These are phyloP conservation scores for Gavia stellata DNA, from an alignment of 2,113 vertebrate genomes.

Conservation along the genomic window DNA sequence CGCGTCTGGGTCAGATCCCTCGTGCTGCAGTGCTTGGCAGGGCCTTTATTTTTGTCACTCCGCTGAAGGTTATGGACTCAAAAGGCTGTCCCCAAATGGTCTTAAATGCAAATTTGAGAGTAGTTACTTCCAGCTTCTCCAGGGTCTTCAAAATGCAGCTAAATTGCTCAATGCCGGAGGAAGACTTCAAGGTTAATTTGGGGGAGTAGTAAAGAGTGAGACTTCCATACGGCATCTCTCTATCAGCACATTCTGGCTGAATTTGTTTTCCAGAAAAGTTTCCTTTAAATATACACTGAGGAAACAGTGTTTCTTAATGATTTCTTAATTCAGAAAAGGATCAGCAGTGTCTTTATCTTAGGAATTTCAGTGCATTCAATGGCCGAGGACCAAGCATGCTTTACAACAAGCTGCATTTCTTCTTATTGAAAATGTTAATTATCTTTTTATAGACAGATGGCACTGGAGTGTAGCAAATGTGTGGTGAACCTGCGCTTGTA, in stretches of 20 bases:
- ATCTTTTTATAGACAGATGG: conserved; percentile 64
- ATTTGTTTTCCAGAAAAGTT: neutral
- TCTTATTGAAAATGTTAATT: conserved; percentile 37
- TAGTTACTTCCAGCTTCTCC: neutral
- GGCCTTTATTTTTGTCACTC: neutral
- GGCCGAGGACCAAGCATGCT: neutral
- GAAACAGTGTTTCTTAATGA: neutral
- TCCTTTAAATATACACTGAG: neutral
- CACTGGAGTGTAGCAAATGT: conserved; percentile 57
- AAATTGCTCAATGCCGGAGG: neutral
- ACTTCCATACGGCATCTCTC: neutral
- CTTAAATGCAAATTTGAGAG: neutral
- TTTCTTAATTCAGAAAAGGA: neutral
- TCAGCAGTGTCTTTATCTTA: neutral
- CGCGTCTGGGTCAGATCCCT: neutral
- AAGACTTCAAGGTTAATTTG: neutral
- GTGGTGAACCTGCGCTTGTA: neutral
- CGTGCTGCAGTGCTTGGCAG: neutral
- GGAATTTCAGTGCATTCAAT: neutral
- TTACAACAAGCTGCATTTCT: neutral
- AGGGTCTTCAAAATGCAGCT: neutral
- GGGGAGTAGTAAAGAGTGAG: neutral
- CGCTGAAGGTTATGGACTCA: neutral
- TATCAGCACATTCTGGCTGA: neutral
- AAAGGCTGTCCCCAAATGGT: conserved; percentile 28